Percentiles rank a stretch among this genome's conserved stretches.
Evolutionary conservation across 2,113 vertebrate species (phyloP).

Genomic region (Antechinus stuartii): DNA sequence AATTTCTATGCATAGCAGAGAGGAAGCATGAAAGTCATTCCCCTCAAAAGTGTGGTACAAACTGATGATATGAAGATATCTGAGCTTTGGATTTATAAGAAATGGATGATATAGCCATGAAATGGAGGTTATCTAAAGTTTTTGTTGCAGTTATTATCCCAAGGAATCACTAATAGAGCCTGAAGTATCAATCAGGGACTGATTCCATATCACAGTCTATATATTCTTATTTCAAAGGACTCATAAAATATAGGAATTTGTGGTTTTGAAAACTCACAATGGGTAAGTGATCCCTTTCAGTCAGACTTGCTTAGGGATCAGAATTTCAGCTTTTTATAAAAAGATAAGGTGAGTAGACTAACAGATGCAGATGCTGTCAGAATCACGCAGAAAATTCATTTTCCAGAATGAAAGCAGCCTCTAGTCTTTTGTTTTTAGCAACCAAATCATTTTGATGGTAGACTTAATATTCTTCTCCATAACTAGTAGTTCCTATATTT

Average conservation of each 20-base stretch:
- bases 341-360: constrained; percentile 59
- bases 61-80: background rate
- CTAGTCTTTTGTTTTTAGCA: constrained; percentile 63
- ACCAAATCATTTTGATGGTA: constrained; percentile 41
- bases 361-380: constrained; percentile 48
- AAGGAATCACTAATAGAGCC: background rate
- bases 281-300: constrained; percentile 40
- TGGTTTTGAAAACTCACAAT: background rate
- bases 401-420: constrained; percentile 38
- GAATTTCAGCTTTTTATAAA: constrained; percentile 44
- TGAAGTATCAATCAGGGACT: background rate
- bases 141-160: background rate
- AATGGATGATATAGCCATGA: background rate
- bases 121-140: background rate
- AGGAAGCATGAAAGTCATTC: background rate
- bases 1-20: background rate
- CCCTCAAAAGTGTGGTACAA: background rate
- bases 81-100: background rate
- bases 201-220: background rate
- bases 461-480: constrained; percentile 52
- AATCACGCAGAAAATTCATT: constrained; percentile 48
- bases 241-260: constrained; percentile 21
- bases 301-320: constrained; percentile 41
- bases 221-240: constrained; percentile 13
- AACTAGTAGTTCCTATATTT: constrained; percentile 43